Conservation (phyloP, 2,113 vertebrate species). For the Calyptomena viridis region DNA sequence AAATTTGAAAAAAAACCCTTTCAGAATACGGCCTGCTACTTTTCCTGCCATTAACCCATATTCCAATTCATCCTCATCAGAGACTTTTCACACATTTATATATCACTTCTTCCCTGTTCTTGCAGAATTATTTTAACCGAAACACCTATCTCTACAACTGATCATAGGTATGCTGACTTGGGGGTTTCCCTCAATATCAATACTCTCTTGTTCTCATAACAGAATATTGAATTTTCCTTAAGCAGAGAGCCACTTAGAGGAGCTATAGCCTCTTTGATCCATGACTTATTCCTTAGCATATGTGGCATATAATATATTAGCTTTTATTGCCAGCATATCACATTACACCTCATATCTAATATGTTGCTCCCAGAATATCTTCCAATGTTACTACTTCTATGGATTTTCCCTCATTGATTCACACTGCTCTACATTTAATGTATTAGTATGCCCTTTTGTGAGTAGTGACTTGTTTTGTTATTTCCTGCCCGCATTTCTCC, state of each 20-base stretch:
- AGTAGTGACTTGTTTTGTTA: neutral
- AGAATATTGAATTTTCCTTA: neutral
- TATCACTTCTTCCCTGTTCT: neutral
- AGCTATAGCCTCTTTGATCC: neutral
- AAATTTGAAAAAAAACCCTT: neutral
- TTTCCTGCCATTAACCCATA: neutral
- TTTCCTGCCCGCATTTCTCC: conserved; percentile 6
- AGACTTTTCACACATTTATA: neutral
- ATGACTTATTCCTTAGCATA: neutral
- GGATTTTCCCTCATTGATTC: neutral
- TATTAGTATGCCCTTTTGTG: neutral
- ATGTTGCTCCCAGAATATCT: neutral
- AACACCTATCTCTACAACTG: neutral
- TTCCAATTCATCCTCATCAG: neutral
- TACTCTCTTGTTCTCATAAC: neutral
- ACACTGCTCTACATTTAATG: neutral
- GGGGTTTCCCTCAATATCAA: neutral
- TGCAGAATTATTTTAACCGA: neutral
- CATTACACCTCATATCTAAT: neutral
- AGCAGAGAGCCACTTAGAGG: neutral
- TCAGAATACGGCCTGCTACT: neutral
- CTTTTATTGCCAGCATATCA: neutral
- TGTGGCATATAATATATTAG: neutral
- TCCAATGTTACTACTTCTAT: neutral
- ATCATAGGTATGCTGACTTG: neutral